Base-by-base conservation (phyloP, 2,888 invertebrate species). In the Caenorhabditis sp. region DNA sequence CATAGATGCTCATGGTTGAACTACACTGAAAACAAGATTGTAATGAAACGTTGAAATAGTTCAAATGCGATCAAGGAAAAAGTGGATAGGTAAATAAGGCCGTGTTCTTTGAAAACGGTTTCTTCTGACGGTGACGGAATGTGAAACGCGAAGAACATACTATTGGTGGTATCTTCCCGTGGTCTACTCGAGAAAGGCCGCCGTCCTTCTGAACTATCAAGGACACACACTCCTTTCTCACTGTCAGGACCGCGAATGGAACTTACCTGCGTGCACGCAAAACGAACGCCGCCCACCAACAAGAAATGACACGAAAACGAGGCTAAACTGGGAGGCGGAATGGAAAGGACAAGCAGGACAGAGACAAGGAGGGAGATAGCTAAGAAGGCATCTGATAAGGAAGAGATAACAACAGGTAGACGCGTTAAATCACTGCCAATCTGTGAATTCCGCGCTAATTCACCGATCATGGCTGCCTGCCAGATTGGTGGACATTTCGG, bases 1-100 rank as follows among this genome's bases (percentile, higher is more conserved):
- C 70, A 52, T 70, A 70, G 7, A 70, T 70, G 22, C 70, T 70
- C 70, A 70, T 70, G n/a, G n/a, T n/a, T n/a, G n/a, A n/a, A n/a
- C n/a, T n/a, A n/a, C n/a, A n/a, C n/a, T n/a, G n/a, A n/a, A n/a
- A n/a, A n/a, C n/a, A 32, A 24, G 11, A n/a, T 26, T 55, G 4
- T 15, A 39, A 7, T 13, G 15, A 41, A 27, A 26, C 9, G 9
- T 3, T 35, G 35, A n/a, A n/a, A n/a, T n/a, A n/a, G n/a, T n/a
- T n/a, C n/a, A n/a, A n/a, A n/a, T n/a, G n/a, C 4, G 9, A 20
- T 2, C n/a, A n/a, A n/a, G n/a, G n/a, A n/a, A n/a, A n/a, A n/a
- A n/a, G n/a, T n/a, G n/a, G n/a, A n/a, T n/a, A n/a, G n/a, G n/a
- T n/a, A n/a, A n/a, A n/a, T n/a, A n/a, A n/a, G n/a, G n/a, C n/a